Base-by-base conservation (phyloP, 2,113 vertebrate species). In the Pelobates fuscus region DNA sequence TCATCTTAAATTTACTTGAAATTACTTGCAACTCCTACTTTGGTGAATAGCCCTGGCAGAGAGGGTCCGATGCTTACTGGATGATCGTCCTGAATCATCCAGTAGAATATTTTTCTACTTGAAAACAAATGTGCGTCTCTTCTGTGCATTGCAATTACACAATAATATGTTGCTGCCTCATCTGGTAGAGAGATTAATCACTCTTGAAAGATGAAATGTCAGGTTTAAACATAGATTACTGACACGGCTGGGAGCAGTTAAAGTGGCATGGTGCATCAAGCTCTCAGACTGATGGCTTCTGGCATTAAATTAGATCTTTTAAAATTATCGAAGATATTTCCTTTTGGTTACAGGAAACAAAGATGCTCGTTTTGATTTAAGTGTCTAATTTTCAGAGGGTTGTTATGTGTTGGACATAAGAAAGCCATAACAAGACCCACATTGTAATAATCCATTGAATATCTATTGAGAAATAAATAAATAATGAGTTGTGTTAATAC, bases 81-180 rank as follows among this genome's bases (percentile, higher is more conserved):
- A 55, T 21, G 5, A 21, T 2, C 21, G n/a, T n/a, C n/a, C n/a
- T n/a, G n/a, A n/a, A n/a, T n/a, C n/a, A n/a, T n/a, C n/a, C n/a
- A n/a, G n/a, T n/a, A n/a, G n/a, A n/a, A n/a, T n/a, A n/a, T n/a
- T n/a, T n/a, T 52, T 71, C 70, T 25, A 46, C 62, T 71, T 49
- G 41, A 32, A 30, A 20, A 43, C 29, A 26, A 43, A 25, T 24
- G 54, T 59, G 68, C 37, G 24, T 72, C 70, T 58, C 70, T 54
- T 58, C 44, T 20, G 70, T 54, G 49, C 46, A 52, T 54, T 54
- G 27, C 70, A 72, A 63, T 72, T 74, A 74, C 61, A 41, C 3
- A 27, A 46, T 55, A 55, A 73, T 57, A 26, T 65, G 24, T 55
- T 14, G 60, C 4, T 55, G 55, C 43, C 71, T 63, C 29, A 59